These are phyloP conservation scores for Eidolon dupreanum DNA, from an alignment of 2,797 vertebrate genomes.

Conservation along the genomic window DNA sequence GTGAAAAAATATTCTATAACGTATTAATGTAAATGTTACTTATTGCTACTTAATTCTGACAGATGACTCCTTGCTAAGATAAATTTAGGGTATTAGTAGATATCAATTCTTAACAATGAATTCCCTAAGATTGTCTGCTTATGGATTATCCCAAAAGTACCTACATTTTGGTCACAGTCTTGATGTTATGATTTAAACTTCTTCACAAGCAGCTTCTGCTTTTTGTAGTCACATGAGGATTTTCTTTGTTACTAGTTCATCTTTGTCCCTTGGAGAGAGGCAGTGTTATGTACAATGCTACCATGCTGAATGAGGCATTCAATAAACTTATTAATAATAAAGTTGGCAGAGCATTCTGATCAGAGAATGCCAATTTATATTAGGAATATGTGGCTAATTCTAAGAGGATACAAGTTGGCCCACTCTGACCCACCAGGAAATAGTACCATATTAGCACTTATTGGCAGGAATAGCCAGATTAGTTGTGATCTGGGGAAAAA, in stretches of 20 bases:
- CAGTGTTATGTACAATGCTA: background rate
- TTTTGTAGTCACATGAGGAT: background rate
- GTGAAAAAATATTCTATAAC: background rate
- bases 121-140: background rate
- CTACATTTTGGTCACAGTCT: background rate
- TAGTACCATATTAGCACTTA: background rate
- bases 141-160: background rate
- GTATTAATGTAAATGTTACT: background rate
- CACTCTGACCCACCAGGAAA: background rate
- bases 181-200: background rate
- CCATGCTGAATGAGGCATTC: background rate
- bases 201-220: background rate
- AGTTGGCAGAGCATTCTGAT: background rate
- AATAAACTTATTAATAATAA: slow-evolving; percentile 24
- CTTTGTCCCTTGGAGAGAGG: slow-evolving; percentile 17
- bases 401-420: background rate
- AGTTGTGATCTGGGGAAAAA: background rate
- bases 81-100: background rate
- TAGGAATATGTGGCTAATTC: background rate
- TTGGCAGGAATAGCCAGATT: background rate
- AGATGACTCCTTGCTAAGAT: background rate
- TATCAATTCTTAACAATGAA: background rate
- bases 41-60: background rate
- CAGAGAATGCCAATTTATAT: background rate
- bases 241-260: background rate